Base-by-base conservation (phyloP, 2,888 invertebrate species). In the Julus scandinavius region DNA sequence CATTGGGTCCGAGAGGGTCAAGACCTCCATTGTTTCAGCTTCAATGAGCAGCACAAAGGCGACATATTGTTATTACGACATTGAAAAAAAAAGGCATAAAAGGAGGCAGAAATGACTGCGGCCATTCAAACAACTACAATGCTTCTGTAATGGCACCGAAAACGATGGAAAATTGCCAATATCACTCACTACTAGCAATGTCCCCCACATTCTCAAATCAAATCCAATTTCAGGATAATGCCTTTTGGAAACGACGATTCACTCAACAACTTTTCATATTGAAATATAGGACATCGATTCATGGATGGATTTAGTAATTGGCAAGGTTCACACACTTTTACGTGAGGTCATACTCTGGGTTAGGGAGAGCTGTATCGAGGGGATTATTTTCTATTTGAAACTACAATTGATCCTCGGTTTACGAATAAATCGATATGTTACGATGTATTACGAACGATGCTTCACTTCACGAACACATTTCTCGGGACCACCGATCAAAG, bases 11-110 rank as follows among this genome's bases (percentile, higher is more conserved):
- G 3, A 29, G 38, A 38, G 80, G 80, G 80, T 80, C 80, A 80
- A 80, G 80, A 80, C 80, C 80, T 38, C 80, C 38, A 80, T 80
- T 80, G 80, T 80, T 80, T 80, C 80, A 80, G 80, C 80, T 13
- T 80, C 11, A 38, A 80, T 80, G 80, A 38, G 38, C 80, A 80
- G 38, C 80, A 17, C 11, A 13, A 13, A 20, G 29, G 80, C 80
- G 80, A 80, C 80, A 80, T 80, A 80, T 80, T 80, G 38, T 80
- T 38, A 80, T 80, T 38, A 80, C 13, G 80, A 15, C 80, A 80
- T 80, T 80, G 80, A 80, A 80, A 80, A 38, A 38, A 80, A 80
- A 80, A 80, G 13, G 80, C 80, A 80, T 80, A 80, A 80, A 80
- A 80, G 80, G 80, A 29, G 29, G 29, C 29, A 29, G 29, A 29